Evolutionary conservation across 2,113 vertebrate genomes (phyloP).

Genomic region (Neotragus pygmaeus): DNA sequence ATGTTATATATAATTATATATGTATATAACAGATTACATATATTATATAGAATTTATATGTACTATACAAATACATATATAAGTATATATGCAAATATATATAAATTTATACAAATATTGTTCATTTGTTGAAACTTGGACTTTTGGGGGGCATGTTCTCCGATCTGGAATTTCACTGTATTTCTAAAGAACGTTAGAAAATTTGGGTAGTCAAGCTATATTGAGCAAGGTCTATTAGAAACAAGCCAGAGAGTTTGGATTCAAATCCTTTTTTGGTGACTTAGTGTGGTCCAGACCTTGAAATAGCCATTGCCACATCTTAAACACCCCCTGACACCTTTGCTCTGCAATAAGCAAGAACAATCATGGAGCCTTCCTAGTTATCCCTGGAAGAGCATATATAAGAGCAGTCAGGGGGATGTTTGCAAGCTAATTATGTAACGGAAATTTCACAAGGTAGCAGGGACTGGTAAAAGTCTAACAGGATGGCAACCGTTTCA

Average conservation of each 20-base stretch:
- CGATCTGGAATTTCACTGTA: not conserved
- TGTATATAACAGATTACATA: not conserved
- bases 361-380: not conserved
- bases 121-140: not conserved
- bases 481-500: slow-evolving; percentile 35
- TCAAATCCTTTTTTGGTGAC: not conserved
- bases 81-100: not conserved
- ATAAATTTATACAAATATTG: not conserved
- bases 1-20: not conserved
- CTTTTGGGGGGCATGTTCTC: not conserved
- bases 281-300: slow-evolving; percentile 30
- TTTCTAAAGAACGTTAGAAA: not conserved
- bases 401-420: slow-evolving; percentile 14
- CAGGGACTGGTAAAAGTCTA: slow-evolving; percentile 48
- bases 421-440: slow-evolving; percentile 67
- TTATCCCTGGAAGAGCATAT: slow-evolving; percentile 21
- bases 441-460: slow-evolving; percentile 54
- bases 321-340: slow-evolving; percentile 10
- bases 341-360: not conserved
- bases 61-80: not conserved
- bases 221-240: slow-evolving; percentile 25
- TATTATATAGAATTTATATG: not conserved
- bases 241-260: not conserved
- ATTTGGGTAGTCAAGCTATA: not conserved
- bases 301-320: not conserved